Percentiles rank a stretch among this genome's conserved stretches.
Conservation (phyloP, 2,888 invertebrate genomes). For the Caenorhabditis becei region DNA sequence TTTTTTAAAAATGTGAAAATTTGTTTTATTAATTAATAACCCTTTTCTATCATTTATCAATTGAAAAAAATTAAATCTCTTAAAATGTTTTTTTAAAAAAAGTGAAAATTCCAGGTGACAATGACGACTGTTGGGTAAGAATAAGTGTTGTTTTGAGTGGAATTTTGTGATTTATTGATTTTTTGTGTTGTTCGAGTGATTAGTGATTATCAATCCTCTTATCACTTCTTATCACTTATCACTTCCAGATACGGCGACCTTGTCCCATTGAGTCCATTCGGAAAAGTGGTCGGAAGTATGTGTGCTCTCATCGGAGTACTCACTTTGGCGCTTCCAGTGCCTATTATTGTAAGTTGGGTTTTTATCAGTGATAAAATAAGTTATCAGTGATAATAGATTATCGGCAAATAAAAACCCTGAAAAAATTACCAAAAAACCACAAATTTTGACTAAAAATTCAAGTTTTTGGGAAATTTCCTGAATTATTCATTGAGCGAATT, state of each 20-base stretch:
- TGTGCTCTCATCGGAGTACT: constrained; percentile 83
- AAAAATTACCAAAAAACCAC: too few relatives aligned
- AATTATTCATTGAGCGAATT: too few relatives aligned
- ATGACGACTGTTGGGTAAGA: constrained; percentile 81
- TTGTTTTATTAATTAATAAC: too few relatives aligned
- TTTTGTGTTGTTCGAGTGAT: neutral
- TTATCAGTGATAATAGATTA: too few relatives aligned
- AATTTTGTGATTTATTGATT: constrained; percentile 1
- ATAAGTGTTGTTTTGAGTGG: constrained; percentile 15
- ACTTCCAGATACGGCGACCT: constrained; percentile 82
- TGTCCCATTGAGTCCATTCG: constrained; percentile 82
- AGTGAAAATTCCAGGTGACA: constrained; percentile 74
- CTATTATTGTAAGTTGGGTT: constrained; percentile 83
- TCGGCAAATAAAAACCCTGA: too few relatives aligned
- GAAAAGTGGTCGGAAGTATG: constrained; percentile 83
- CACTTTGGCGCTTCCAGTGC: constrained; percentile 83
- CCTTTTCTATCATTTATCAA: too few relatives aligned
- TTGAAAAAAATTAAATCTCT: too few relatives aligned
- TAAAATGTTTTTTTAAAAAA: neutral
- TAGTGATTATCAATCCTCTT: neutral
- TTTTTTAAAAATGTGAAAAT: neutral
- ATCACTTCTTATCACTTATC: neutral
- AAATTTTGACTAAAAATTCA: too few relatives aligned
- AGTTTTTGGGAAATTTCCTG: too few relatives aligned
- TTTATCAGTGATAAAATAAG: neutral